Percentiles rank a stretch among this genome's conserved stretches.
Conservation (phyloP, 1,140 invertebrate species). For the Rhynchophorus ferrugineus region DNA sequence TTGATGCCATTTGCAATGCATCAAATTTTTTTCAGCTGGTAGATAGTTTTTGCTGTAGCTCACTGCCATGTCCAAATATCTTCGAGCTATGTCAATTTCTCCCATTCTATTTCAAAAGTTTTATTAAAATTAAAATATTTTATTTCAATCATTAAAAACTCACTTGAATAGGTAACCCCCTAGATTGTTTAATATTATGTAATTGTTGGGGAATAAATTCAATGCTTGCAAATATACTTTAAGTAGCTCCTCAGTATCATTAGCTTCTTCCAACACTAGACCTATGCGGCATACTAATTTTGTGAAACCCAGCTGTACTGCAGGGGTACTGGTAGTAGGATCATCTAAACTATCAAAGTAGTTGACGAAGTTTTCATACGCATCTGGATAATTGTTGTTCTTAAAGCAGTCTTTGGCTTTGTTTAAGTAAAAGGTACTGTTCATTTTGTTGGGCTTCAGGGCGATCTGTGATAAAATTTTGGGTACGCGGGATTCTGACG, state of each 20-base stretch:
- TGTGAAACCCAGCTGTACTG: constrained; percentile 22
- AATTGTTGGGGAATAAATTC: constrained; percentile 30
- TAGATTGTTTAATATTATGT: constrained; percentile 30
- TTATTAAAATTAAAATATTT: constrained; percentile 5
- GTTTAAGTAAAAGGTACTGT: constrained; percentile 19
- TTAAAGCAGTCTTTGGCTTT: constrained; percentile 24
- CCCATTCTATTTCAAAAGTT: constrained; percentile 22
- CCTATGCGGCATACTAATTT: constrained; percentile 22
- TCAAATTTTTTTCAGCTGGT: constrained; percentile 30
- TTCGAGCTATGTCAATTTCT: constrained; percentile 24
- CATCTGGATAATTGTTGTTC: constrained; percentile 20
- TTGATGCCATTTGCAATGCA: constrained; percentile 29
- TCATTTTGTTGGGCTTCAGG: constrained; percentile 14
- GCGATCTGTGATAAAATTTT: constrained; percentile 12
- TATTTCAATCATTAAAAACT: constrained; percentile 5
- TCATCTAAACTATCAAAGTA: constrained; percentile 27
- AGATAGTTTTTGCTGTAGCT: constrained; percentile 24
- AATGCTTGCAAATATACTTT: constrained; percentile 29
- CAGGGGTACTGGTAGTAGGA: constrained; percentile 12
- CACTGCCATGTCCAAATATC: constrained; percentile 26
- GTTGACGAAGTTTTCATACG: constrained; percentile 25
- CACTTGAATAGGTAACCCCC: constrained; percentile 29
- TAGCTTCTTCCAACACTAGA: constrained; percentile 19
- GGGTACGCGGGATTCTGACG: constrained; percentile 17
- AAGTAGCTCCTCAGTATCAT: constrained; percentile 23